Evolutionary conservation across 1,140 invertebrate species (phyloP).

Genomic region (Lepidostoma basale): DNA sequence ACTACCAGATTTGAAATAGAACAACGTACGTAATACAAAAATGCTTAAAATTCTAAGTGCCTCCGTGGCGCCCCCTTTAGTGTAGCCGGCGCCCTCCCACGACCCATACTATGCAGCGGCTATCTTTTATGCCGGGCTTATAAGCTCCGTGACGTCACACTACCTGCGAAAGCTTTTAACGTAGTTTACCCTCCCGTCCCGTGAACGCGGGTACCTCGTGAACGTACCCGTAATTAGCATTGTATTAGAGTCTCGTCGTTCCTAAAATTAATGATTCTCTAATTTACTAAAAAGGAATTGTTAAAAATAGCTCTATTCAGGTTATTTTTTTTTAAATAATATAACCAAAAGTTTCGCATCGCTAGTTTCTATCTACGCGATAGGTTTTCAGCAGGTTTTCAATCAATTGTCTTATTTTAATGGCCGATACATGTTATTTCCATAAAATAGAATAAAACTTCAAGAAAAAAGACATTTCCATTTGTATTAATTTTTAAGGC

Average conservation of each 20-base stretch:
- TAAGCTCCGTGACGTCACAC: slow-evolving; percentile 15
- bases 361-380: not conserved
- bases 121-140: not conserved
- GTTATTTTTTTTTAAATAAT: no score
- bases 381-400: not conserved
- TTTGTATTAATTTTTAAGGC: no score
- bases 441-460: no score
- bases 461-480: no score
- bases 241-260: not conserved
- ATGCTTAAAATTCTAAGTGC: no score
- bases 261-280: not conserved
- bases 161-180: slow-evolving; percentile 6
- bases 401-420: not conserved
- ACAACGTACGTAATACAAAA: no score
- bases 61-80: no score
- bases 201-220: no score
- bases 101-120: not conserved
- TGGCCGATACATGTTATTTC: not conserved
- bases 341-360: not conserved
- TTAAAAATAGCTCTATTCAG: not conserved
- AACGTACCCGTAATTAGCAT: slow-evolving; percentile 18
- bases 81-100: not conserved
- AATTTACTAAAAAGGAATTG: not conserved
- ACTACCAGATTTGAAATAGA: no score
- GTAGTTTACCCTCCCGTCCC: not conserved